These are phyloP conservation scores for Aleadryas rufinucha DNA, from an alignment of 2,113 vertebrate genomes.

Conservation along the genomic window DNA sequence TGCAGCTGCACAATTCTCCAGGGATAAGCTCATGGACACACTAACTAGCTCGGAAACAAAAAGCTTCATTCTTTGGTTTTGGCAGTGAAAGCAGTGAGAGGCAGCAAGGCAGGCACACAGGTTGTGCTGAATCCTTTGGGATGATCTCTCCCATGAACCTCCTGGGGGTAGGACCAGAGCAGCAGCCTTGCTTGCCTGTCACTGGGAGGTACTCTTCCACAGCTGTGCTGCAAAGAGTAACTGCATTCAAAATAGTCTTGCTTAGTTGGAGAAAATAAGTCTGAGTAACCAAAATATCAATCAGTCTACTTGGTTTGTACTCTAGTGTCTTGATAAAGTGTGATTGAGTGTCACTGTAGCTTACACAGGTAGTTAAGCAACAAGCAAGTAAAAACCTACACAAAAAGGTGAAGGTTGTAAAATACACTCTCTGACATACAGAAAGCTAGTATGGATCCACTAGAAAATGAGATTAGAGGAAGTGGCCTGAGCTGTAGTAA, in stretches of 20 bases:
- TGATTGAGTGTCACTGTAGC: not conserved
- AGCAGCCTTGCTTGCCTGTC: not conserved
- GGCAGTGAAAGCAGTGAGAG: constrained; percentile 31
- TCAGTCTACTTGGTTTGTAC: not conserved
- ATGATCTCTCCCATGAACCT: constrained; percentile 22
- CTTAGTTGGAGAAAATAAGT: not conserved
- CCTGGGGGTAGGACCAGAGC: not conserved
- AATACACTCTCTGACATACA: not conserved
- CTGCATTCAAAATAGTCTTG: not conserved
- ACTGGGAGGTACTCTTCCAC: not conserved
- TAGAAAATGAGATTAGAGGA: not conserved
- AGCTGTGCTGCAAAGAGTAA: not conserved
- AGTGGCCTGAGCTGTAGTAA: not conserved
- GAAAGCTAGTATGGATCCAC: not conserved
- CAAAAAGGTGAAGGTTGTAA: not conserved
- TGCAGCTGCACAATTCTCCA: constrained; percentile 50
- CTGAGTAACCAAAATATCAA: not conserved
- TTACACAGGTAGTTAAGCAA: not conserved
- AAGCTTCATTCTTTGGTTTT: constrained; percentile 58
- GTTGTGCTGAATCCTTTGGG: constrained; percentile 27
- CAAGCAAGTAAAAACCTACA: not conserved
- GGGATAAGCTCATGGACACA: constrained; percentile 45
- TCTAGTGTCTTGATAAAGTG: not conserved
- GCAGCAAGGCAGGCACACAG: constrained; percentile 3
- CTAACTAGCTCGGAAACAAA: constrained; percentile 36